These are phyloP conservation scores for Hemistola chrysoprasaria DNA, from an alignment of 2,888 invertebrate genomes.

Conservation along the genomic window DNA sequence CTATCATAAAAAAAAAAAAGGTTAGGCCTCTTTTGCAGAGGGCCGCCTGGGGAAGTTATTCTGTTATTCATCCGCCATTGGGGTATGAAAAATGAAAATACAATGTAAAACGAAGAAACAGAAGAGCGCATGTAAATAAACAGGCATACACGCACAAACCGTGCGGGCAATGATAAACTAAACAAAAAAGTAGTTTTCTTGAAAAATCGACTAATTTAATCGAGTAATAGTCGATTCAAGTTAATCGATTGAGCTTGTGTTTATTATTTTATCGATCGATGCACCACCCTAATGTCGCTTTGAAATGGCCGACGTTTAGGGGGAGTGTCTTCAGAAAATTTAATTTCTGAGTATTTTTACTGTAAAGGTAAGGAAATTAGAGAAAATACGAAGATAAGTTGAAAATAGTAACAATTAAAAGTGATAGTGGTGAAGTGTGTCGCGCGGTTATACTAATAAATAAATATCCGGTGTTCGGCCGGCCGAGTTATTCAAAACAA, in stretches of 20 bases:
- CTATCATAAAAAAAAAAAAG: too few relatives aligned
- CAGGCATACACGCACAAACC: too few relatives aligned
- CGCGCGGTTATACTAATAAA: slow-evolving; percentile 24
- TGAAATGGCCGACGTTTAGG: slow-evolving; percentile 81
- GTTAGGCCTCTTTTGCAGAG: too few relatives aligned
- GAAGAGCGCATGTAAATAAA: too few relatives aligned
- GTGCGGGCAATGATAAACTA: too few relatives aligned
- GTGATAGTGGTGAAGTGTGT: slow-evolving; percentile 3
- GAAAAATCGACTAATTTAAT: slow-evolving; percentile 10
- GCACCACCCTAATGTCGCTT: slow-evolving; percentile 62
- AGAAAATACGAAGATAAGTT: slow-evolving; percentile 18
- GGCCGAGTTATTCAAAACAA: slow-evolving; percentile 77
- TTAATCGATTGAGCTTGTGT: slow-evolving; percentile 17
- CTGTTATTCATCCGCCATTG: too few relatives aligned
- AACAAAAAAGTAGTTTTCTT: not conserved
- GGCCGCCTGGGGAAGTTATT: too few relatives aligned
- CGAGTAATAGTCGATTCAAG: slow-evolving; percentile 18
- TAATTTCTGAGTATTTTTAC: slow-evolving; percentile 60
- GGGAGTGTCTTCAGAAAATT: slow-evolving; percentile 75
- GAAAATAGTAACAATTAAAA: slow-evolving; percentile 1
- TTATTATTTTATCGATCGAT: slow-evolving; percentile 56
- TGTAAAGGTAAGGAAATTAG: slow-evolving; percentile 51
- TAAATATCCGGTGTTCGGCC: slow-evolving; percentile 68
- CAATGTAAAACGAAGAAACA: too few relatives aligned
- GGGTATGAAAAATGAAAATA: too few relatives aligned